phyloP scores from a whole-genome alignment of 1,140 invertebrate genomes.

The Pomacea maculata region DNA sequence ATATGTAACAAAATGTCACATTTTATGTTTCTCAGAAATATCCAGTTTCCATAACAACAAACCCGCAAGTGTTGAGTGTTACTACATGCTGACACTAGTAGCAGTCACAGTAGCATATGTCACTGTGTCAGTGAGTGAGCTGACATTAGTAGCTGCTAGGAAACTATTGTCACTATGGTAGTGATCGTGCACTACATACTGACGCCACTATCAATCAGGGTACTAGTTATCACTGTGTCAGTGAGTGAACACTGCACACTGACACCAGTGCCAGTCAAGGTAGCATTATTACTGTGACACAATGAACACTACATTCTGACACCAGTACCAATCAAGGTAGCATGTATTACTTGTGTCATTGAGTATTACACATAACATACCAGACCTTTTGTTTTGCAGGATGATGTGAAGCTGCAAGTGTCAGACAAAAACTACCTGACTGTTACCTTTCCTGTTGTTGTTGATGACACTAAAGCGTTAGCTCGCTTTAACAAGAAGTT shows the following conservation, averaged over 20 bases:
- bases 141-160: too few relatives aligned
- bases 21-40: conserved; percentile 24
- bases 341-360: background rate
- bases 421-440: conserved; percentile 38
- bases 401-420: conserved; percentile 45
- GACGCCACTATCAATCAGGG: background rate
- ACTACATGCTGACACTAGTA: too few relatives aligned
- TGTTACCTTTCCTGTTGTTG: conserved; percentile 34
- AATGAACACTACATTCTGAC: background rate
- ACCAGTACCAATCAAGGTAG: background rate
- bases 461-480: conserved; percentile 37
- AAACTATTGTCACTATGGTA: background rate
- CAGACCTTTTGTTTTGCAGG: conserved; percentile 34
- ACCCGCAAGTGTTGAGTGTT: conserved; percentile 50
- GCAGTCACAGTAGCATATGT: too few relatives aligned
- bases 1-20: too few relatives aligned
- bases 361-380: background rate
- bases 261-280: background rate
- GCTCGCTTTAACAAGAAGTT: conserved; percentile 51
- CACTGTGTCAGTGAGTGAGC: too few relatives aligned
- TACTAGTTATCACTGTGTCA: background rate
- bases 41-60: conserved; percentile 51
- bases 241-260: background rate
- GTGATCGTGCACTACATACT: background rate
- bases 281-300: background rate